phyloP scores from a whole-genome alignment of 2,113 vertebrate species.

The Crypturellus undulatus region DNA sequence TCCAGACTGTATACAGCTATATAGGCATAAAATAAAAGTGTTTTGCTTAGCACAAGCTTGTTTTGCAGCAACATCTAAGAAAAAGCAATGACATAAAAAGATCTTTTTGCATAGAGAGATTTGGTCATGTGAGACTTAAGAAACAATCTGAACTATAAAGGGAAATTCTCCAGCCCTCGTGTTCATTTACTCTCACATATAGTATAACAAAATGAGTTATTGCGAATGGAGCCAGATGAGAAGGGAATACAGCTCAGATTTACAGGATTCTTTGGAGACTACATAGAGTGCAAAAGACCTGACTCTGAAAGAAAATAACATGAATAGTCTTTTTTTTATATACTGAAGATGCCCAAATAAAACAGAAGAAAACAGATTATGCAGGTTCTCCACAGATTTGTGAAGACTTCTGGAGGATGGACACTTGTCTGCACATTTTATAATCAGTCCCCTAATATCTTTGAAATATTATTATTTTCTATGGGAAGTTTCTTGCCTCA shows the following conservation, averaged over 20 bases:
- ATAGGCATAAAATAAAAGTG: neutral
- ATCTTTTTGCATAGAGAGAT: neutral
- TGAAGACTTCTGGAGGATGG: neutral
- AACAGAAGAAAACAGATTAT: neutral
- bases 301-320: neutral
- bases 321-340: neutral
- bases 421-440: neutral
- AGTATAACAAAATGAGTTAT: neutral
- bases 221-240: neutral
- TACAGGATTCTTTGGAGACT: neutral
- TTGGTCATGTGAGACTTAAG: neutral
- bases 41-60: neutral
- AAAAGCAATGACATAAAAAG: neutral
- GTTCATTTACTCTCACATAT: neutral
- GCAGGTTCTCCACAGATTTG: neutral
- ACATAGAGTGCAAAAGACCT: neutral
- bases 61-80: neutral
- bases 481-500: conserved; percentile 1
- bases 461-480: neutral
- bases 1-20: neutral
- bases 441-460: neutral
- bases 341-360: neutral
- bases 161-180: neutral
- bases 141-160: neutral
- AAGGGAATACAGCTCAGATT: neutral